Evolutionary conservation across 2,888 invertebrate species (phyloP).

Genomic region (Steinernema hermaphroditum): DNA sequence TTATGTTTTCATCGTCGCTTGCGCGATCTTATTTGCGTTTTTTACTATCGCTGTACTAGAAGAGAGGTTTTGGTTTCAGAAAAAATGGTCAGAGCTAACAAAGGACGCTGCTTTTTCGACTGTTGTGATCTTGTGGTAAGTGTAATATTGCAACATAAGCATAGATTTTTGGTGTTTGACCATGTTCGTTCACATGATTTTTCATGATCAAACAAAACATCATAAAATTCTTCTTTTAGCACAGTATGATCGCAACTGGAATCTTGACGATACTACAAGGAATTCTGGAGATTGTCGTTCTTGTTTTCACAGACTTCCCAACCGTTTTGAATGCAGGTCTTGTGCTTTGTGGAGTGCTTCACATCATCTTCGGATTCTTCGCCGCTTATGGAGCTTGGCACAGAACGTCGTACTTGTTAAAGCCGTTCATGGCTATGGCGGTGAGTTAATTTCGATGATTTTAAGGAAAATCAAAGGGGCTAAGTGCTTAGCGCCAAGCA

Average conservation of each 20-base stretch:
- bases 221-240: background rate
- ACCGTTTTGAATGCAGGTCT: background rate
- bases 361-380: background rate
- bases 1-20: slow-evolving; percentile 4
- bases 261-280: background rate
- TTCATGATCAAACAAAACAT: background rate
- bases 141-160: background rate
- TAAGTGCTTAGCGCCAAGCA: too few relatives aligned
- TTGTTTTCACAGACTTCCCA: background rate
- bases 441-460: background rate
- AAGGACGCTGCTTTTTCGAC: background rate
- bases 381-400: slow-evolving; percentile 12
- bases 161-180: background rate
- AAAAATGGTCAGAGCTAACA: background rate
- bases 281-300: background rate
- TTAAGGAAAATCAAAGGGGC: too few relatives aligned
- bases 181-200: background rate
- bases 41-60: too few relatives aligned
- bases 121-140: slow-evolving; percentile 1
- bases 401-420: background rate
- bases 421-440: background rate
- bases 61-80: background rate
- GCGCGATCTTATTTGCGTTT: background rate
- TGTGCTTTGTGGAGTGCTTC: background rate
- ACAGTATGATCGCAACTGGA: background rate